Base-by-base conservation (phyloP, 2,797 vertebrate species). In the Nyctalus aviator region DNA sequence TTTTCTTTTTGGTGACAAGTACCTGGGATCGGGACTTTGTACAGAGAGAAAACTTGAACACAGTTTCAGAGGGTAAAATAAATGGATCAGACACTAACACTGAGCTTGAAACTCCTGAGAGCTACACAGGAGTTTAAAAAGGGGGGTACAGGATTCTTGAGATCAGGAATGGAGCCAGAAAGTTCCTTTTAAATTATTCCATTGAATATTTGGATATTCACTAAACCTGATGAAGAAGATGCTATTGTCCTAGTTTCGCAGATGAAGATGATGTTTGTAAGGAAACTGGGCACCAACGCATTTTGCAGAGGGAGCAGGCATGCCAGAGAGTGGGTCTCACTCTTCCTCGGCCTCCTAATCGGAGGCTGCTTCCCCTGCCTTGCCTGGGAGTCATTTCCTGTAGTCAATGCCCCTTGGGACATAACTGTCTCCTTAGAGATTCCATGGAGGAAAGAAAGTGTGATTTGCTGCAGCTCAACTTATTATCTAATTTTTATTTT, bases 401-500 rank as follows among this genome's bases (percentile, higher is more conserved):
- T n/a, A 41, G 7, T 90, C 85, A 73, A 2, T 5, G 30, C 30
- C 57, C 8, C 4, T 35, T 1, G 8, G 50, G 25, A 76, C 5
- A 0, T 18, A 73, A 53, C 8, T 69, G 2, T 64, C 75, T 82
- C 91, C 71, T 76, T 1, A 59, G 68, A 79, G 72, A 85, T 59
- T 87, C 78, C 23, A 83, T 17, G 68, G 9, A 96, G 13, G 7
- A 78, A 0, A 0, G 50, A 68, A 92, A 37, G 50, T 3, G 6
- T 25, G 6, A 86, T 94, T 1, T 30, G n/a, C 97, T 97, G 62
- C 76, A 85, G 69, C 89, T 93, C 73, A 64, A 87, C 62, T 95
- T 86, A 73, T 46, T 84, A 72, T 50, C 94, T 94, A 73, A 90
- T 90, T 96, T 91, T 89, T 72, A 84, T 83, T 94, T 95, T 84